Evolutionary conservation across 2,797 vertebrate genomes (phyloP), one percentile per base, ranked within the genome.

Genomic region (Poeciliopsis presidionis): DNA sequence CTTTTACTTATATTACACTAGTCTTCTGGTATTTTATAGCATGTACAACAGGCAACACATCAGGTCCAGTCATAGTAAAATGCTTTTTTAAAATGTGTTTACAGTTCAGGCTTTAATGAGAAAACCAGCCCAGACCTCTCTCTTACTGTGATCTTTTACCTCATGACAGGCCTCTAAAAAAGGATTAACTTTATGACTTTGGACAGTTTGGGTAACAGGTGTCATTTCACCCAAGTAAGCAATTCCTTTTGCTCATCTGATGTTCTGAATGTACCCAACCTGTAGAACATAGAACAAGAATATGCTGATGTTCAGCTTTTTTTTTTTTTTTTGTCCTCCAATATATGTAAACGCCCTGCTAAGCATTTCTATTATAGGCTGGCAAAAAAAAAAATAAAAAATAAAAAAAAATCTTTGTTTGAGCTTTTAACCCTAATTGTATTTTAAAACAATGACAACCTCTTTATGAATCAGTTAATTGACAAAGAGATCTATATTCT

Each of bases 221-320:
- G 96, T 97, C 96, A 97, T 95, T 96, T 95, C 91, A 91, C 94
- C 94, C 95, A 95, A 89, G 94, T 93, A 94, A 96, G 95, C 94
- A 92, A 97, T 94, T 92, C 95, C 96, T 80, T 96, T 93, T 93
- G 93, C 94, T 97, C 95, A 97, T 96, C 95, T 95, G 91, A 94
- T 92, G 90, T 97, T 96, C 95, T 41, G 51, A 55, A 70, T 33
- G 53, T 61, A 39, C 9, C 13, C 4, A 46, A 74, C 67, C 41
- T 16, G 13, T 22, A 71, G 13, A n/a, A 16, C 43, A 30, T 8
- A 28, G 25, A 9, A 46, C 5, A 71, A 71, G 12, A 71, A 46
- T 16, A 2, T 18, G 41, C 25, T 7, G 43, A 18, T 28, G 25
- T 28, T 28, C 2, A 53, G 25, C 51, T 53, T 36, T 36, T 36